phyloP scores from a whole-genome alignment of 2,113 vertebrate genomes.

The Odocoileus hemionus region DNA sequence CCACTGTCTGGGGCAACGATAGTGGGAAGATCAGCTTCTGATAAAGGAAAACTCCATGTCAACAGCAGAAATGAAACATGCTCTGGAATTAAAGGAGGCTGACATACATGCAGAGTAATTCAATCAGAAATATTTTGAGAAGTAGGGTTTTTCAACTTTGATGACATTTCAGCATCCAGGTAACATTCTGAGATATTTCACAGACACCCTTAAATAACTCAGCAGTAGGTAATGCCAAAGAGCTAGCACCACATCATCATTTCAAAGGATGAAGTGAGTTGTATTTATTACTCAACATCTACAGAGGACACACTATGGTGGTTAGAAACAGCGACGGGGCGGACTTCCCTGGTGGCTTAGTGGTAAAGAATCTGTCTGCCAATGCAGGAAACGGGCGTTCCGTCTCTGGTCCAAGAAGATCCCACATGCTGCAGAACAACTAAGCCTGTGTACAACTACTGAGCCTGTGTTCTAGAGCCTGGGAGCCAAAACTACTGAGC shows the following conservation, averaged over 20 bases:
- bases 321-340: neutral
- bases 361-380: neutral
- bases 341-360: neutral
- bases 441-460: neutral
- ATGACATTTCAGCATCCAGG: conserved; percentile 13
- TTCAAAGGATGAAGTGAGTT: neutral
- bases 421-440: neutral
- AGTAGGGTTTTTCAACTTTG: neutral
- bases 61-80: neutral
- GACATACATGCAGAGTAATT: neutral
- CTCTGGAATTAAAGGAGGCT: neutral
- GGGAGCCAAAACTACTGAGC: neutral
- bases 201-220: conserved; percentile 43
- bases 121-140: neutral
- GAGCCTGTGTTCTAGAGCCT: neutral
- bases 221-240: neutral
- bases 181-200: neutral
- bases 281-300: neutral
- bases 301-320: neutral
- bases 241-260: neutral
- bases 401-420: neutral
- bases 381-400: neutral
- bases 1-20: neutral
- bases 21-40: neutral
- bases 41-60: neutral